phyloP scores from a whole-genome alignment of 1,140 invertebrate species.

The Papilio aristodemus region DNA sequence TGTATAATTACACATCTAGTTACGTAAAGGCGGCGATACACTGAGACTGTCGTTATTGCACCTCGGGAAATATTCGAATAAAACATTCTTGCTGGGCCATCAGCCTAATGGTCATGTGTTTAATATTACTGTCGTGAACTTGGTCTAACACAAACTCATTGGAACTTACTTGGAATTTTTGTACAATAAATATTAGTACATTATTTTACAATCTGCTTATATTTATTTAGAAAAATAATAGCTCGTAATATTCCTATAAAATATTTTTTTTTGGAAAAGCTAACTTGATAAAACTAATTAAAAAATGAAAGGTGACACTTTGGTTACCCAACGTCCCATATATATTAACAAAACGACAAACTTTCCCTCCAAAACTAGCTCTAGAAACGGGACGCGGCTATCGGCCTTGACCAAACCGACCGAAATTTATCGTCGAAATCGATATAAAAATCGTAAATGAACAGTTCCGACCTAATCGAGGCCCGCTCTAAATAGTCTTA shows the following conservation, averaged over 20 bases:
- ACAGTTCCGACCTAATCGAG: slow-evolving; percentile 22
- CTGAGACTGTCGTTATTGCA: no score
- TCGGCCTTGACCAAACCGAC: slow-evolving; percentile 5
- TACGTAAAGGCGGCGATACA: neutral
- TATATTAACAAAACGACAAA: slow-evolving; percentile 9
- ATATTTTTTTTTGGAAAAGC: no score
- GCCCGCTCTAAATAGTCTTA: slow-evolving; percentile 27
- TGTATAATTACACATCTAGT: slow-evolving; percentile 19
- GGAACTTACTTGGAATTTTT: no score
- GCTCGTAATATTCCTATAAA: no score
- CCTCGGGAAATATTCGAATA: no score
- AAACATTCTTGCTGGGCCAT: no score
- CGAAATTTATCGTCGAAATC: slow-evolving; percentile 28
- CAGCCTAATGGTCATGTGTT: no score
- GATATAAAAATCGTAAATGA: slow-evolving; percentile 26
- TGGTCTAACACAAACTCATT: no score
- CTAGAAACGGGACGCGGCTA: slow-evolving; percentile 15
- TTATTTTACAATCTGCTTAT: no score
- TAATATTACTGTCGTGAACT: no score
- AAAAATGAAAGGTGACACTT: slow-evolving; percentile 5
- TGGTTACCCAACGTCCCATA: slow-evolving; percentile 3
- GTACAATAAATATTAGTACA: no score
- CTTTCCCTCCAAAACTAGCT: slow-evolving; percentile 16
- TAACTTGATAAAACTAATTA: neutral
- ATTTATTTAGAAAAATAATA: no score